phyloP scores from a whole-genome alignment of 2,888 invertebrate species.

The Scelioninae gen. 2 region DNA sequence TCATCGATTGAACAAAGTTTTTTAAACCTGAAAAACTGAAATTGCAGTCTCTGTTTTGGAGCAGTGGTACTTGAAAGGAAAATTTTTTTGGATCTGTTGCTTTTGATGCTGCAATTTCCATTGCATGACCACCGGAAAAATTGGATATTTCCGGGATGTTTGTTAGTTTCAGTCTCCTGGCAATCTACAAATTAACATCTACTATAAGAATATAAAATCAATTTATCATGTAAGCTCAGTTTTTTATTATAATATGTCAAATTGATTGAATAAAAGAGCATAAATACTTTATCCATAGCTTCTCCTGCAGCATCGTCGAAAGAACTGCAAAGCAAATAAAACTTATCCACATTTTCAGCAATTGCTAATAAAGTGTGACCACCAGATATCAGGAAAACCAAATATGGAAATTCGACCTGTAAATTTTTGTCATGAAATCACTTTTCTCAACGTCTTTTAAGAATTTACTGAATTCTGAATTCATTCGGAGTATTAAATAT shows the following conservation, averaged over 20 bases:
- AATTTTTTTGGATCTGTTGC: conserved; percentile 81
- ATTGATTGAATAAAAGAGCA: no score
- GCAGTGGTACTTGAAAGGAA: conserved; percentile 81
- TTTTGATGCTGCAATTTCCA: conserved; percentile 86
- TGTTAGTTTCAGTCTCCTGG: conserved; percentile 88
- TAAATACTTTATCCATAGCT: conserved; percentile 95
- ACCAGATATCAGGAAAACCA: conserved; percentile 93
- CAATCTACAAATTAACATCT: conserved; percentile 80
- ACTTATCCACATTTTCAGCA: conserved; percentile 84
- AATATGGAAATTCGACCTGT: conserved; percentile 88
- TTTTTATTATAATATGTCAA: no score
- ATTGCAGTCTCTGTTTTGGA: conserved; percentile 85
- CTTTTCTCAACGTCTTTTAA: no score
- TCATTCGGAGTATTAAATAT: no score
- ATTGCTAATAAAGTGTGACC: conserved; percentile 92
- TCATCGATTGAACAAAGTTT: conserved; percentile 78
- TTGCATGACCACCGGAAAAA: conserved; percentile 88
- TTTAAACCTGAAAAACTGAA: conserved; percentile 94
- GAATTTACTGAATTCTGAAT: no score
- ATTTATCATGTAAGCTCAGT: no score
- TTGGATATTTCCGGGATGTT: conserved; percentile 85
- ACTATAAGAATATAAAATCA: not conserved
- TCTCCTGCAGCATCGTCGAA: conserved; percentile 95
- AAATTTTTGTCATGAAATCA: no score
- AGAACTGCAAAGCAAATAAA: conserved; percentile 86